Evolutionary conservation across 37 sponge, comb jelly and placozoan genomes (phyloP).

Genomic region (Agelas oroides): DNA sequence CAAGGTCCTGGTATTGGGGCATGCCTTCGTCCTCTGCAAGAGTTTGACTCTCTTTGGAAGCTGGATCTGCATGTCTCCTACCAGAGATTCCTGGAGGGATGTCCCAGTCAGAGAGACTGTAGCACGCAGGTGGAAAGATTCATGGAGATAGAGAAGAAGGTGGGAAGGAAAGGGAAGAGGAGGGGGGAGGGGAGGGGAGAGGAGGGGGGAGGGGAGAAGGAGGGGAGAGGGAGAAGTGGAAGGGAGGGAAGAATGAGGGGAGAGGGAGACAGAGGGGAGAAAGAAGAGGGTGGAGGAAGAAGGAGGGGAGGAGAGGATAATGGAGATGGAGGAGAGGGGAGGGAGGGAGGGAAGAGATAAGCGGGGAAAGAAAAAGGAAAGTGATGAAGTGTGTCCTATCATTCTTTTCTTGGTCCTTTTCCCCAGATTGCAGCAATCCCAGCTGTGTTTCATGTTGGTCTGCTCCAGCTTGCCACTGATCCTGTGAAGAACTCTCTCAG

Average conservation of each 20-base stretch:
- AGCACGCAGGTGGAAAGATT: conserved; percentile 40
- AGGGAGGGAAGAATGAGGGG: neutral
- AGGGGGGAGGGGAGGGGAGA: too few species aligned
- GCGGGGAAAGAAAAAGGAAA: too few species aligned
- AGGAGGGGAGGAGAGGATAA: too few species aligned
- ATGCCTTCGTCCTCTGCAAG: conserved; percentile 33
- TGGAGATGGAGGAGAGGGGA: too few species aligned
- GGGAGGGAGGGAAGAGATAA: too few species aligned
- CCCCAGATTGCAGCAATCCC: conserved; percentile 57
- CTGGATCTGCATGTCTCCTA: conserved; percentile 81
- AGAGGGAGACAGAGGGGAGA: too few species aligned
- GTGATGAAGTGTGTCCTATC: too few species aligned
- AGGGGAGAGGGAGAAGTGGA: neutral
- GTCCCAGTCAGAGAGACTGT: conserved; percentile 45
- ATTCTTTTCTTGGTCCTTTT: neutral
- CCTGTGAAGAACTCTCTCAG: conserved; percentile 81
- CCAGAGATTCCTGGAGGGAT: conserved; percentile 56
- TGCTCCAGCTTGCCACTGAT: conserved; percentile 63
- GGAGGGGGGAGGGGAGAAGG: neutral
- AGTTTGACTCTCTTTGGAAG: conserved; percentile 80
- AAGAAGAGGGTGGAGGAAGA: neutral
- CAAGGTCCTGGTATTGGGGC: conserved; percentile 26
- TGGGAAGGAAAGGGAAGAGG: neutral
- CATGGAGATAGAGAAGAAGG: conserved; percentile 63
- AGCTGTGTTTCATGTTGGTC: conserved; percentile 42